A percentile compares a stretch with the other conserved stretches of the same genome.
Conservation (phyloP, 2,113 vertebrate genomes). For the Gadus chalcogrammus region DNA sequence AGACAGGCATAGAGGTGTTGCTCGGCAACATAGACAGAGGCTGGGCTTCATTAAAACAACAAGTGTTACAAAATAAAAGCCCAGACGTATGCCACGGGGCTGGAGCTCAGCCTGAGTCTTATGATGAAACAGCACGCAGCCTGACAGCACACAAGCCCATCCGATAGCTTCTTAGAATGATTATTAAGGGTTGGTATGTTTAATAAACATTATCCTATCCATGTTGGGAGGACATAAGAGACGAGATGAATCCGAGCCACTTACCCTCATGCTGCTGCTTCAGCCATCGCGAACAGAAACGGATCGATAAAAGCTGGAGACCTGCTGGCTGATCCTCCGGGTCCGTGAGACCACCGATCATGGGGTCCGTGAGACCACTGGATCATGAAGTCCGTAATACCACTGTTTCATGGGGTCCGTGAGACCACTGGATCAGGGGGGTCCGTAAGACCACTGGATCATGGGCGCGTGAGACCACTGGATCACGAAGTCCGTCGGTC, state of each 20-base stretch:
- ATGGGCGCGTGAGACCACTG: no score
- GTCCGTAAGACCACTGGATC: neutral
- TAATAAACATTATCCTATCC: neutral
- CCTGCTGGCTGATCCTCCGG: no score
- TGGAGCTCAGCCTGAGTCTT: no score
- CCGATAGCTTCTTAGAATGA: neutral
- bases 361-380: no score
- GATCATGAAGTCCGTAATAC: neutral
- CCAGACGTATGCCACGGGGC: neutral
- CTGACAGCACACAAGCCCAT: no score
- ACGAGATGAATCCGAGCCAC: no score
- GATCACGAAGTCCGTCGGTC: neutral
- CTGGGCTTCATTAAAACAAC: constrained; percentile 22
- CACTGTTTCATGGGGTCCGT: no score
- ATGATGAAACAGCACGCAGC: neutral
- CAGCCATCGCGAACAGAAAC: no score
- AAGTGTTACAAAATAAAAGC: constrained; percentile 25
- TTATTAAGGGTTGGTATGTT: neutral
- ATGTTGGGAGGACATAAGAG: no score
- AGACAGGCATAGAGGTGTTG: constrained; percentile 26
- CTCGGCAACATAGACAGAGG: constrained; percentile 32
- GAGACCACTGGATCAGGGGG: no score
- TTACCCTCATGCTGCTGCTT: no score
- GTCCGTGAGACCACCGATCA: neutral
- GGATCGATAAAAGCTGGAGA: no score